Evolutionary conservation across 2,888 invertebrate genomes (phyloP).

Genomic region (Brassicogethes aeneus): DNA sequence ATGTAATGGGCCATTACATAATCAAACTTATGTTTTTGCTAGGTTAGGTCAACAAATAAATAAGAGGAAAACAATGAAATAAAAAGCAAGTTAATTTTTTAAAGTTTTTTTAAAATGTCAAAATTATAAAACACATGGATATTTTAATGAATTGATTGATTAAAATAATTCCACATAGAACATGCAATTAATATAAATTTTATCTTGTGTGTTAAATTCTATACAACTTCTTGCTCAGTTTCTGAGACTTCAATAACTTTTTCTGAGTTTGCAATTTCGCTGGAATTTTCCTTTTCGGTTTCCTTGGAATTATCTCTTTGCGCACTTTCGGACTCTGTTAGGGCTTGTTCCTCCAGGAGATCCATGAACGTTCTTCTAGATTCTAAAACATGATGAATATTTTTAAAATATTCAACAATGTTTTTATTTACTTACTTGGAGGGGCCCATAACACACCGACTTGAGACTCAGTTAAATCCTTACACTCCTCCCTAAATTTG

Average conservation of each 20-base stretch:
- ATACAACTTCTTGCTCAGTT: no score
- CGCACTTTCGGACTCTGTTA: background rate
- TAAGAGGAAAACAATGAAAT: no score
- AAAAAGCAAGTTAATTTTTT: no score
- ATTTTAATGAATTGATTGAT: no score
- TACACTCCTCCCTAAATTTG: constrained; percentile 58
- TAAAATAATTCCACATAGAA: no score
- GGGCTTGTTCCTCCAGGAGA: constrained; percentile 17
- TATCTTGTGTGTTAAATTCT: no score
- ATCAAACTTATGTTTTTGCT: no score
- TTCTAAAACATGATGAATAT: constrained; percentile 22
- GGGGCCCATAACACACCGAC: constrained; percentile 54
- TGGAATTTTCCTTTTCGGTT: constrained; percentile 18
- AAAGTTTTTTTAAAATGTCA: no score
- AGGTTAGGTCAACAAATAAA: no score
- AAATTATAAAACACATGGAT: no score
- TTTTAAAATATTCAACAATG: background rate
- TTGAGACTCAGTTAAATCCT: constrained; percentile 51
- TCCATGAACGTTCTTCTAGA: constrained; percentile 30
- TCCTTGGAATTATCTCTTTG: constrained; percentile 1
- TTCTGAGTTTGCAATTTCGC: constrained; percentile 16
- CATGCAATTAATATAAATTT: no score
- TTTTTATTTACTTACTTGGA: constrained; percentile 44
- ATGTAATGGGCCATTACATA: no score
- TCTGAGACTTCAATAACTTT: constrained; percentile 6